A percentile compares a stretch with the other conserved stretches of the same genome.
These are phyloP conservation scores for Trichosurus vulpecula DNA, from an alignment of 2,797 vertebrate species.

Conservation along the genomic window DNA sequence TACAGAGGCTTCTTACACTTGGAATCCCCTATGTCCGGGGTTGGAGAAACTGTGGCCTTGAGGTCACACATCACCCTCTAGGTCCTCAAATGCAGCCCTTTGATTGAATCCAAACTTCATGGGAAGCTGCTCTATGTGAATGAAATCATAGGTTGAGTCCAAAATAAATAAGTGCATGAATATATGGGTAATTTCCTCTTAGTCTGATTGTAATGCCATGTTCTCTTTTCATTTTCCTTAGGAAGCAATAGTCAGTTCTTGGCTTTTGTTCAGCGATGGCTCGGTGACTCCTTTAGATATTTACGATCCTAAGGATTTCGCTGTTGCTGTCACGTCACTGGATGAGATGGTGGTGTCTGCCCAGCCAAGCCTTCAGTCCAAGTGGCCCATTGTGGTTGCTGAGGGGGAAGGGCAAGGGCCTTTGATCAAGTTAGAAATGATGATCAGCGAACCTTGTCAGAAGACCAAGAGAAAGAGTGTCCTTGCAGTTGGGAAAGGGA, in stretches of 20 bases:
- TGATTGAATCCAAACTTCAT: too few species aligned
- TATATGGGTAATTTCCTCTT: not conserved
- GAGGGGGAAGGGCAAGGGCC: conserved; percentile 94
- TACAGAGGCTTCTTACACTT: not conserved
- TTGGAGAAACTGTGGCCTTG: too few species aligned
- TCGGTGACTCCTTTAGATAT: conserved; percentile 95
- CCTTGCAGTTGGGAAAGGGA: conserved; percentile 91
- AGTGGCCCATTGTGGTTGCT: conserved; percentile 92
- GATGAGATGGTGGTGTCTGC: conserved; percentile 93
- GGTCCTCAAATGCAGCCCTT: too few species aligned
- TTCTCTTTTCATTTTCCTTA: conserved; percentile 74
- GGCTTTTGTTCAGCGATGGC: conserved; percentile 97
- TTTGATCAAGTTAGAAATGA: conserved; percentile 93
- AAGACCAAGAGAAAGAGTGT: conserved; percentile 97
- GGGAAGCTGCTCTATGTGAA: not conserved
- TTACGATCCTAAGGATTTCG: conserved; percentile 96
- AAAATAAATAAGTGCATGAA: not conserved
- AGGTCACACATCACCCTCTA: too few species aligned
- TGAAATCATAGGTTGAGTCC: not conserved
- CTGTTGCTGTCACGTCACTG: conserved; percentile 90
- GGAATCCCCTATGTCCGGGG: not conserved
- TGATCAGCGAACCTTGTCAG: conserved; percentile 96
- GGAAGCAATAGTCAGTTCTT: conserved; percentile 94
- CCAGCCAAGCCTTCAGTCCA: conserved; percentile 85
- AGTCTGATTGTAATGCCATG: accelerated